Percentiles rank a stretch among this genome's conserved stretches.
Evolutionary conservation across 2,888 invertebrate species (phyloP).

Genomic region (Lumbricus terrestris): DNA sequence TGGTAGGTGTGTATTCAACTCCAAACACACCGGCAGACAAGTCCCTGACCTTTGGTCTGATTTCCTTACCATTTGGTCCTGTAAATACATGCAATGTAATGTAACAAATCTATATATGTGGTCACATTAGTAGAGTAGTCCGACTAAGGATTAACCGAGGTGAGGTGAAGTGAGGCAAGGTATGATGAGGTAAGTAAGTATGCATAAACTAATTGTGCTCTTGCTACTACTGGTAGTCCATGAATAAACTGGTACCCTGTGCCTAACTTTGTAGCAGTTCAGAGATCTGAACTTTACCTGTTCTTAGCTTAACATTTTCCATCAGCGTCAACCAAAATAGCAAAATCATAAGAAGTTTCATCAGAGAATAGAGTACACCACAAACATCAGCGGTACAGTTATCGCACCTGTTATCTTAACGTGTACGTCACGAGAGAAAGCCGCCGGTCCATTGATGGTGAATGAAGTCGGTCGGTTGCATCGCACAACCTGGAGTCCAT

Average conservation of each 20-base stretch:
- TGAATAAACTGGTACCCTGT: too few relatives aligned
- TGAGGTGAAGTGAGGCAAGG: background rate
- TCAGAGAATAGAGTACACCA: background rate
- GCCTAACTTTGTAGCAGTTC: too few relatives aligned
- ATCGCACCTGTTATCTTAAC: conserved; percentile 28
- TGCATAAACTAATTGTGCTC: too few relatives aligned
- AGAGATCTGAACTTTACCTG: background rate
- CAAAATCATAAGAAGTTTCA: background rate
- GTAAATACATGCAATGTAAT: background rate
- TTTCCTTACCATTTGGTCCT: conserved; percentile 24
- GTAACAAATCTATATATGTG: background rate
- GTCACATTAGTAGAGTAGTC: background rate
- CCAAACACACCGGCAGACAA: conserved; percentile 22
- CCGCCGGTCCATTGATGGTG: conserved; percentile 27
- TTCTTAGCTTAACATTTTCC: background rate
- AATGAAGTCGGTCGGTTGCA: conserved; percentile 29
- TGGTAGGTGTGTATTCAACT: conserved; percentile 30
- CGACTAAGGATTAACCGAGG: background rate
- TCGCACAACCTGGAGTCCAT: conserved; percentile 29
- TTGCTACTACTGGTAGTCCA: too few relatives aligned
- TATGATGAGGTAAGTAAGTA: background rate
- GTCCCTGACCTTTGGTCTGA: conserved; percentile 22
- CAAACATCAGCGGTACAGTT: background rate
- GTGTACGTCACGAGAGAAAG: conserved; percentile 23
- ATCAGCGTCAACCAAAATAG: background rate